Evolutionary conservation across 2,113 vertebrate genomes (phyloP), one percentile per base, ranked within the genome.

Genomic region (Chaetura pelagica): DNA sequence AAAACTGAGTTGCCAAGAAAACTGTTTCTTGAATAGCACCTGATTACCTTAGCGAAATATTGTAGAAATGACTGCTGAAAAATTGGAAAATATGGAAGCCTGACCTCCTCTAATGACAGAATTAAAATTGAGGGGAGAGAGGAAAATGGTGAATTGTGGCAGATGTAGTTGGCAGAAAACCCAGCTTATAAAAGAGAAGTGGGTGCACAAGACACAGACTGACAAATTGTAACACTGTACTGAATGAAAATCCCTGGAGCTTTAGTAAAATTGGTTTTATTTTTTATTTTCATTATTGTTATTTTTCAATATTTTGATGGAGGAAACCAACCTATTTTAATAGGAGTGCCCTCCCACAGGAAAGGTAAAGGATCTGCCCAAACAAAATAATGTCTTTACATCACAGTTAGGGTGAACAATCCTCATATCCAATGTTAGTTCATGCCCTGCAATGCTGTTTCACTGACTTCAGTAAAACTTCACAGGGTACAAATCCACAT

Each of bases 61-160:
- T 77, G 42, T 38, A 94, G 34, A 93, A 94, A 94, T 30, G 16
- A 82, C 32, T 71, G 42, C n/a, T 88, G 71, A 92, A 89, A 94
- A 89, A 74, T 2, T 73, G 42, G 32, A 90, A 93, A 88, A 90
- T 64, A 74, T 26, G 73, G 75, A 80, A 90, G 52, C 9, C 30
- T 87, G 64, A 69, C 17, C 32, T 32, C 6, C 23, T 83, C 22
- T 76, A 73, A 85, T 62, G 7, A 87, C 6, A 89, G 35, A 87
- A 77, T 72, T 89, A 82, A 84, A 89, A 89, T 0, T n/a, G 44
- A 81, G 18, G 26, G 9, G 22, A 67, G 35, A 89, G 35, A 66
- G 30, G 52, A 49, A 91, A 91, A 93, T 21, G 16, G 76, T 71
- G 34, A 74, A 78, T 66, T 59, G 55, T n/a, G 46, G 46, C 15